These are phyloP conservation scores for Harpagoxenus sublaevis DNA, from an alignment of 2,888 invertebrate species.

Conservation along the genomic window DNA sequence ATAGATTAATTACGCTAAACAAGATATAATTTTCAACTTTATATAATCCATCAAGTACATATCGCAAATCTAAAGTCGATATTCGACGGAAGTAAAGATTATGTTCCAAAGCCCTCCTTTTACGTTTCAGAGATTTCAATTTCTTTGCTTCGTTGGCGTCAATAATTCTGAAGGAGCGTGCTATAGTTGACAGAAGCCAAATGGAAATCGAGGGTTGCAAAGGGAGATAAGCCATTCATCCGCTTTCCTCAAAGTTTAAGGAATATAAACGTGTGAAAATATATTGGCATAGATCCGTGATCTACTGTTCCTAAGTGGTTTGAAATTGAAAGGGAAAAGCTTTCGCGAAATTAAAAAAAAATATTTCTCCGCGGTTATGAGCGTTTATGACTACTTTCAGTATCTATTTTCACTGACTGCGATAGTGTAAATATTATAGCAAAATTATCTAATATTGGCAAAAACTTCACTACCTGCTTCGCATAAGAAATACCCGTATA, in stretches of 20 bases:
- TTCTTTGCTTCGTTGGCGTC: conserved; percentile 24
- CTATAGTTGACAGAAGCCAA: conserved; percentile 35
- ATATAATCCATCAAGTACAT: conserved; percentile 1
- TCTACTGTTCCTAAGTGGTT: conserved; percentile 2
- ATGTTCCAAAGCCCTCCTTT: neutral
- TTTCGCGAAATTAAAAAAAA: neutral
- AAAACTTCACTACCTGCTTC: neutral
- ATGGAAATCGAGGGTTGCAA: conserved; percentile 30
- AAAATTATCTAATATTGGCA: neutral
- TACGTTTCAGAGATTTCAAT: conserved; percentile 38
- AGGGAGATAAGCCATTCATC: conserved; percentile 43
- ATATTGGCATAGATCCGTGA: conserved; percentile 17
- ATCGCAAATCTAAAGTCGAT: neutral
- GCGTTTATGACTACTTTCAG: neutral
- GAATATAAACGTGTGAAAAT: conserved; percentile 35
- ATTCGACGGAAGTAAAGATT: neutral
- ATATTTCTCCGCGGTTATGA: neutral
- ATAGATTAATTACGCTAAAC: neutral
- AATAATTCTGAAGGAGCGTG: conserved; percentile 17
- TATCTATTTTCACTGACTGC: neutral
- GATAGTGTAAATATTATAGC: neutral
- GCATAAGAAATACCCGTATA: neutral
- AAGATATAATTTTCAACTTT: neutral
- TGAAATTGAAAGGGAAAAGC: neutral
- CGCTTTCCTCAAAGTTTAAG: conserved; percentile 20